phyloP scores from a whole-genome alignment of 2,888 invertebrate species.

The Amorpha juglandis region DNA sequence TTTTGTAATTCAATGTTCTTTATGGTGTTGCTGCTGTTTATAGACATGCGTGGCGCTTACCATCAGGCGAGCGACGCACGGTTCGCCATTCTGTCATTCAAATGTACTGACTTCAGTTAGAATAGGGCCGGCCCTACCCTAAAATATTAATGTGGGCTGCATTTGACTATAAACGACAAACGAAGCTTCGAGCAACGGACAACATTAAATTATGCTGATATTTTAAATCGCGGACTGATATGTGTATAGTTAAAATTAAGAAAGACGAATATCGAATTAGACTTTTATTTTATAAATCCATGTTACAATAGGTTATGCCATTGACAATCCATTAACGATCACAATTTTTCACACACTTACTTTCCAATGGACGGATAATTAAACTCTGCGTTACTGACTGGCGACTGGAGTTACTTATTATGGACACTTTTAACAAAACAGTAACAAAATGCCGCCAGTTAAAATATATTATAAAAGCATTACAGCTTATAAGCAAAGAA shows the following conservation, averaged over 20 bases:
- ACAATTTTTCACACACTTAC: slow-evolving; percentile 21
- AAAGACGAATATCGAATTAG: slow-evolving; percentile 23
- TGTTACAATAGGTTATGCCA: slow-evolving; percentile 28
- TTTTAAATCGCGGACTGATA: too few relatives aligned
- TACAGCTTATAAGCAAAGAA: slow-evolving; percentile 20
- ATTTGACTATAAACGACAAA: too few relatives aligned
- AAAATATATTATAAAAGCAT: slow-evolving; percentile 10
- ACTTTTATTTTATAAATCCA: slow-evolving; percentile 29
- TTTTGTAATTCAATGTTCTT: too few relatives aligned
- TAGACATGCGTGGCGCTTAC: too few relatives aligned
- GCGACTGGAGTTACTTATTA: not conserved
- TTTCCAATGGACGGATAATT: slow-evolving; percentile 9
- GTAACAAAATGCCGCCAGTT: not conserved
- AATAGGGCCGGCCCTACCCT: too few relatives aligned
- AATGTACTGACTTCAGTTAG: too few relatives aligned
- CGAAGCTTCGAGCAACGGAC: too few relatives aligned
- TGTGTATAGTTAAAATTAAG: not conserved
- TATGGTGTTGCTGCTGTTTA: too few relatives aligned
- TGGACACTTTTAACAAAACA: not conserved
- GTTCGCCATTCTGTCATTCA: too few relatives aligned
- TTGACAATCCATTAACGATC: slow-evolving; percentile 8
- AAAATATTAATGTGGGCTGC: too few relatives aligned
- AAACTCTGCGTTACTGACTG: slow-evolving; percentile 13
- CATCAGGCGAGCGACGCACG: too few relatives aligned
- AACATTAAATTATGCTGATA: too few relatives aligned